These are phyloP conservation scores for Drosophila watanabei DNA, from an alignment of 1,140 invertebrate genomes.

Conservation along the genomic window DNA sequence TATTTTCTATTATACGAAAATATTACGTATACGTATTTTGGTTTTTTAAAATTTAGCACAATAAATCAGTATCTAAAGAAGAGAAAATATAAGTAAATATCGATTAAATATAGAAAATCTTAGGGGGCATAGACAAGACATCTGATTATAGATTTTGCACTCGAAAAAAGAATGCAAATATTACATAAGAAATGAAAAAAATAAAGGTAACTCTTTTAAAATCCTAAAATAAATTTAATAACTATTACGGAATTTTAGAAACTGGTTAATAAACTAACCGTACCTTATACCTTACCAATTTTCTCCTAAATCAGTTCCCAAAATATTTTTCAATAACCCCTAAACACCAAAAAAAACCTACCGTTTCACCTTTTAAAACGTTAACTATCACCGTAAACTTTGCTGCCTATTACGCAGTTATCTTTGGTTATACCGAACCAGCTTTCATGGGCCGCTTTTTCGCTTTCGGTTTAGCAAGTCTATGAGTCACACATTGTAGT, in stretches of 20 bases:
- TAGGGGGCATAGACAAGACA: no score
- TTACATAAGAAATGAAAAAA: no score
- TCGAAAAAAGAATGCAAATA: no score
- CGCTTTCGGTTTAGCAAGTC: not conserved
- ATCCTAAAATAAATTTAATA: no score
- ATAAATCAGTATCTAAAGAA: not conserved
- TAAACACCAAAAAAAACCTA: not conserved
- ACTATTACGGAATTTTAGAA: not conserved
- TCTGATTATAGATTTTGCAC: no score
- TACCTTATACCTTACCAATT: no score
- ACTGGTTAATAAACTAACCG: not conserved
- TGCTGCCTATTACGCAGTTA: constrained; percentile 35
- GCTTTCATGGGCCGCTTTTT: not conserved
- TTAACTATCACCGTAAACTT: not conserved
- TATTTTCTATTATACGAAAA: not conserved
- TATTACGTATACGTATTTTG: not conserved
- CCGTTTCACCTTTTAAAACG: not conserved
- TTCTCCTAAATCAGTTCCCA: not conserved
- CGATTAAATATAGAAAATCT: no score
- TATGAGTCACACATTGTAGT: constrained; percentile 18
- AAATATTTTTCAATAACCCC: not conserved
- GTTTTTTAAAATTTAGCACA: not conserved
- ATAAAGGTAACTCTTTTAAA: no score
- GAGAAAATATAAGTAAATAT: not conserved
- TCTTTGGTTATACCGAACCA: constrained; percentile 21